Conservation (phyloP, 2,797 vertebrate genomes). For the Syndactyla subalaris region DNA sequence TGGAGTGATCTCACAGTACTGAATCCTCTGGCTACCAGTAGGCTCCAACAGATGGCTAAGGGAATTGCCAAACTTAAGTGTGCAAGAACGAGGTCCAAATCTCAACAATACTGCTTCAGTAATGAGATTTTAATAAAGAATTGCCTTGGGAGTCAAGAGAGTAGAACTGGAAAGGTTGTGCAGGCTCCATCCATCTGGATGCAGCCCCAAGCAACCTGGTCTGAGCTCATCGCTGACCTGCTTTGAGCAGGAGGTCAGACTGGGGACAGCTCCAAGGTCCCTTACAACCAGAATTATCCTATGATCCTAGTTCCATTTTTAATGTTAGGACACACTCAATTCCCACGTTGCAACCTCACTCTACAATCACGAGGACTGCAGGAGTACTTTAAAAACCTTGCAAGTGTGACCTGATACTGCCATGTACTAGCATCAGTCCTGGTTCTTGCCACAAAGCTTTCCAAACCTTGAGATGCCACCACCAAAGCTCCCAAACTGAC, state of each 20-base stretch:
- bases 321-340: not conserved
- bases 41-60: conserved; percentile 14
- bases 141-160: not conserved
- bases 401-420: not conserved
- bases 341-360: not conserved
- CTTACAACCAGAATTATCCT: not conserved
- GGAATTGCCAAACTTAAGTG: not conserved
- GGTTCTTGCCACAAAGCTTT: not conserved
- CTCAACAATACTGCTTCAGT: not conserved
- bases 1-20: not conserved
- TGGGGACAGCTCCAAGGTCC: not conserved
- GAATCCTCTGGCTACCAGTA: conserved; percentile 9
- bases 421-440: not conserved
- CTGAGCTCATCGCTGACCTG: not conserved
- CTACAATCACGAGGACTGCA: not conserved
- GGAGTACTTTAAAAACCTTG: not conserved
- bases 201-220: not conserved
- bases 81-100: not conserved
- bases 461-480: not conserved
- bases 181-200: not conserved
- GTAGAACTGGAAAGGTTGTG: not conserved
- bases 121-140: conserved; percentile 12
- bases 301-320: not conserved
- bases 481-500: not conserved
- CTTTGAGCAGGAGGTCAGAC: not conserved